phyloP scores from a whole-genome alignment of 2,797 vertebrate species.

The Enteromius radiatus region DNA sequence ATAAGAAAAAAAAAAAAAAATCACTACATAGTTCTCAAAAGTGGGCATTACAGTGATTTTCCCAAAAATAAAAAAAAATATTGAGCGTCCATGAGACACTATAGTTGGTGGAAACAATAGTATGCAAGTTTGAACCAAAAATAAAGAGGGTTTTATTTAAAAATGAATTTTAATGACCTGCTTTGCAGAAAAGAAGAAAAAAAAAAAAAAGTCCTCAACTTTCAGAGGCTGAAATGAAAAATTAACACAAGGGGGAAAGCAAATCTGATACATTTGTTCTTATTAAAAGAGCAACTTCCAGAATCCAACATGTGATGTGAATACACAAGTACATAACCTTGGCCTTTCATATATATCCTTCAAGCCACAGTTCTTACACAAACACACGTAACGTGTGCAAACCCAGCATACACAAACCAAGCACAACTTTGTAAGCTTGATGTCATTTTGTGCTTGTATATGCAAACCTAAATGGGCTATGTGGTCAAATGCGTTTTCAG shows the following conservation, averaged over 20 bases:
- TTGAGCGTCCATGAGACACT: slow-evolving; percentile 67
- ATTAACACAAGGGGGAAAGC: slow-evolving; percentile 59
- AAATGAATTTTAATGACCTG: slow-evolving; percentile 78
- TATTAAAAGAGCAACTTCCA: slow-evolving; percentile 74
- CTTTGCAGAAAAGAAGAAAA: slow-evolving; percentile 68
- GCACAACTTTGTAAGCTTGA: slow-evolving; percentile 62
- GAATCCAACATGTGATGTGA: slow-evolving; percentile 70
- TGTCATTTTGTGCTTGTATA: slow-evolving; percentile 79
- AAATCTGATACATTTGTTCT: slow-evolving; percentile 73
- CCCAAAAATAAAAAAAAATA: slow-evolving; percentile 57
- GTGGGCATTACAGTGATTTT: slow-evolving; percentile 71
- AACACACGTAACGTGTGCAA: slow-evolving; percentile 55
- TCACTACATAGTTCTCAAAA: slow-evolving; percentile 65
- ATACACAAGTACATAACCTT: slow-evolving; percentile 79
- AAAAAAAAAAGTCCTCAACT: slow-evolving; percentile 62
- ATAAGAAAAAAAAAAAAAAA: slow-evolving; percentile 47
- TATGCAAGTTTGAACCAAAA: slow-evolving; percentile 56
- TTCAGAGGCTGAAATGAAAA: slow-evolving; percentile 69
- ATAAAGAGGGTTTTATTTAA: slow-evolving; percentile 67
- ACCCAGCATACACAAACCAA: slow-evolving; percentile 62
- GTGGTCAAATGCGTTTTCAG: slow-evolving; percentile 65
- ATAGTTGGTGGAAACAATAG: slow-evolving; percentile 64
- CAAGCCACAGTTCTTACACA: slow-evolving; percentile 67
- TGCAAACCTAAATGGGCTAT: slow-evolving; percentile 65
- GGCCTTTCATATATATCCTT: slow-evolving; percentile 64